Conservation (phyloP, 2,888 invertebrate genomes). For the Euspilapteryx auroguttella region DNA sequence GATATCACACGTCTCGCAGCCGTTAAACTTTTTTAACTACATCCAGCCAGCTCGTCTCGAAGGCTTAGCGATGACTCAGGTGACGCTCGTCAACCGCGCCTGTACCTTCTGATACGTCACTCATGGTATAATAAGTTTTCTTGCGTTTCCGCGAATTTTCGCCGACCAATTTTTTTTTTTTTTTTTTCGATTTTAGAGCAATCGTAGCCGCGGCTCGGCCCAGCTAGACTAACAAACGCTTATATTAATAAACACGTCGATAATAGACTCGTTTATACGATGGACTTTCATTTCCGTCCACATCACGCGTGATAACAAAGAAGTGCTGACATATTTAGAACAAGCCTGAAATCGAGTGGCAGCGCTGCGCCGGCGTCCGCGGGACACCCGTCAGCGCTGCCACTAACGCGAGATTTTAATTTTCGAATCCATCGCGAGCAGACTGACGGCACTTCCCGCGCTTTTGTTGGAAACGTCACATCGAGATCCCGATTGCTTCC, state of each 20-base stretch:
- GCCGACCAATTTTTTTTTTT: constrained; percentile 6
- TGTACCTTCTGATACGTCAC: constrained; percentile 42
- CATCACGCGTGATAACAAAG: constrained; percentile 54
- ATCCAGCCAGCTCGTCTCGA: no score
- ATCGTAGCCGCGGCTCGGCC: constrained; percentile 7
- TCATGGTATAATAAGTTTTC: constrained; percentile 46
- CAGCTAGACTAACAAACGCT: no score
- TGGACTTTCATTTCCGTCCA: constrained; percentile 57
- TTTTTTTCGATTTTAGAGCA: constrained; percentile 14
- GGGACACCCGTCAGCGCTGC: constrained; percentile 43
- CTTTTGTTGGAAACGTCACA: constrained; percentile 35
- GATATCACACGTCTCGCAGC: constrained; percentile 31
- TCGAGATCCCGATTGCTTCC: constrained; percentile 36
- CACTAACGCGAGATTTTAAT: constrained; percentile 51
- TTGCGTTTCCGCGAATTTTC: constrained; percentile 20
- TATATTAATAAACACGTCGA: constrained; percentile 43
- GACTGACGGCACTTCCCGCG: constrained; percentile 27
- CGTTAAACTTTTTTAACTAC: constrained; percentile 38
- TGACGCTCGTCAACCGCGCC: constrained; percentile 13
- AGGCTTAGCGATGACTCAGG: constrained; percentile 23
- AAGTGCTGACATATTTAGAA: constrained; percentile 60
- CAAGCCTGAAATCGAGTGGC: constrained; percentile 54
- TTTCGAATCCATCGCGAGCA: constrained; percentile 45
- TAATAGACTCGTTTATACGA: constrained; percentile 43
- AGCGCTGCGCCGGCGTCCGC: constrained; percentile 22